Conservation (phyloP, 2,888 invertebrate species). For the Leptopterna dolabrata region DNA sequence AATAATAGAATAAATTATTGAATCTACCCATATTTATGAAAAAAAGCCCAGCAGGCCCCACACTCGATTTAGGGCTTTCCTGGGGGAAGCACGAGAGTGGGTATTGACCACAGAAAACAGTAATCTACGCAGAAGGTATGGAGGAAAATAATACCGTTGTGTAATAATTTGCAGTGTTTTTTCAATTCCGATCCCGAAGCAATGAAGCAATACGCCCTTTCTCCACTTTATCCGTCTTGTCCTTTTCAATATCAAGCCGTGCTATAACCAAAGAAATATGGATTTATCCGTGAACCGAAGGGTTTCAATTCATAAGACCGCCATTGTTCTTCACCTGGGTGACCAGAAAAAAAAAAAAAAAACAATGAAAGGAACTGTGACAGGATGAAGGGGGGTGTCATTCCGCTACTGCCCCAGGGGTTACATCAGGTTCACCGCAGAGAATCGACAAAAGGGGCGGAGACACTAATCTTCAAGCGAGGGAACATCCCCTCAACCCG, state of each 20-base stretch:
- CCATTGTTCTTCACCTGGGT: not conserved
- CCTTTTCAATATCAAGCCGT: not conserved
- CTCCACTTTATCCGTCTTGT: not conserved
- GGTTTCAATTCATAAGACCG: not conserved
- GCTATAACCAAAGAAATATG: not conserved
- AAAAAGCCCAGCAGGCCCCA: no score
- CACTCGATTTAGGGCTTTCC: no score
- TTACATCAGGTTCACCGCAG: not conserved
- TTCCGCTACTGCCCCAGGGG: not conserved
- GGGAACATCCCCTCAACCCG: not conserved
- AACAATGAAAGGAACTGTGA: not conserved
- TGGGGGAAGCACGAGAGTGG: no score
- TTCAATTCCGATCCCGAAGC: no score
- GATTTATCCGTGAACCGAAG: not conserved
- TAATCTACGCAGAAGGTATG: no score
- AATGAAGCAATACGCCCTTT: not conserved
- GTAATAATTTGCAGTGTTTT: no score
- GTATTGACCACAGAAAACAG: no score
- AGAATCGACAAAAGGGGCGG: constrained; percentile 1
- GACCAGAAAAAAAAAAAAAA: not conserved
- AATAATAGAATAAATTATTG: no score
- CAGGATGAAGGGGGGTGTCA: not conserved
- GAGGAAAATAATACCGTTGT: no score
- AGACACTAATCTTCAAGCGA: not conserved
- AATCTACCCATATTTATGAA: no score